phyloP scores from a whole-genome alignment of 2,888 invertebrate genomes.

The Osmoderma eremita region DNA sequence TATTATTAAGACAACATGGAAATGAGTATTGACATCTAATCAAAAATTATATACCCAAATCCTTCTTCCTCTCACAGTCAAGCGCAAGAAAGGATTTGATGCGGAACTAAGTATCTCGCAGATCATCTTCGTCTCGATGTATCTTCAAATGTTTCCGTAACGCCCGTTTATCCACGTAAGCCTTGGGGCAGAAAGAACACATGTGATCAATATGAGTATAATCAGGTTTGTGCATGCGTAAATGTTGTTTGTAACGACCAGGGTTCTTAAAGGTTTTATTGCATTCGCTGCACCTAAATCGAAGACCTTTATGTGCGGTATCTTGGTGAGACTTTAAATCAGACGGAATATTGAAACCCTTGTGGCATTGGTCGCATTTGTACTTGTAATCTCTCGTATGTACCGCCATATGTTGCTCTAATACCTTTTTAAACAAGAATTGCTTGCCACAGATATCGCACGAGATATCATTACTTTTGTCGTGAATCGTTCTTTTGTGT shows the following conservation, averaged over 20 bases:
- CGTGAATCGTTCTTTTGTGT: no score
- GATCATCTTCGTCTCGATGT: conserved; percentile 50
- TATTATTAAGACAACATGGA: no score
- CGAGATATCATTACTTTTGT: no score
- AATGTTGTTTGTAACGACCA: conserved; percentile 45
- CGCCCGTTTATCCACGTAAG: not conserved
- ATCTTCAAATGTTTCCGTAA: conserved; percentile 42
- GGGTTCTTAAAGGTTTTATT: conserved; percentile 45
- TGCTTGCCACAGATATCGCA: conserved; percentile 57
- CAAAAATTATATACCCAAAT: no score
- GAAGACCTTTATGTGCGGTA: conserved; percentile 42
- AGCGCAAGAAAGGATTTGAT: no score
- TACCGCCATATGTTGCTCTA: conserved; percentile 57
- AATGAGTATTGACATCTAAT: no score
- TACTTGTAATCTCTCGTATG: conserved; percentile 47
- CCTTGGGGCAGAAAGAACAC: conserved; percentile 47
- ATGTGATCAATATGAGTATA: conserved; percentile 40
- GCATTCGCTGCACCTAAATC: conserved; percentile 53
- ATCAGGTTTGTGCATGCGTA: conserved; percentile 26
- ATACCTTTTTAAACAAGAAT: conserved; percentile 46
- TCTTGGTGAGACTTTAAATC: conserved; percentile 44
- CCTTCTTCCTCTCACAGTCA: no score
- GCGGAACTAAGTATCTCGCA: no score
- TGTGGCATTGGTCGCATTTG: conserved; percentile 50
- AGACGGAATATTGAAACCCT: conserved; percentile 48